Base-by-base conservation (phyloP, 2,113 vertebrate genomes). In the Megalops atlanticus region DNA sequence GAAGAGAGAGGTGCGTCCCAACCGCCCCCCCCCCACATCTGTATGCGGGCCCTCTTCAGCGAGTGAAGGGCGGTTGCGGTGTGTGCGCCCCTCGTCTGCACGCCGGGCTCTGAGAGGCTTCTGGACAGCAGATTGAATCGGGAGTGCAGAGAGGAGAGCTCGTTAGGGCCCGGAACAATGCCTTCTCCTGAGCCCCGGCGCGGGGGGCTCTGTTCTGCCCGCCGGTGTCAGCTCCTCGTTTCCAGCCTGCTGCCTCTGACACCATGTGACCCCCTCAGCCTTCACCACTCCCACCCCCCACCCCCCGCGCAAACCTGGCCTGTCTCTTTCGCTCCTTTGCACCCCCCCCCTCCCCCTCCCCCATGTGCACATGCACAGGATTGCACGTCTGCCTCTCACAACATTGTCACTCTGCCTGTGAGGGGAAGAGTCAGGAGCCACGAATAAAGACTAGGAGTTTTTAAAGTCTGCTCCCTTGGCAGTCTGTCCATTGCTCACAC, bases 111-210 rank as follows among this genome's bases (percentile, higher is more conserved):
- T 85, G 84, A 84, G 82, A 85, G 80, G 89, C 87, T 90, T 93
- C 89, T 90, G 89, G 89, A 86, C 86, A 84, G 91, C 88, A 92
- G 92, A 92, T 93, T 94, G 89, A 92, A 85, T 84, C 81, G 77
- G 80, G n/a, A 77, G 80, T 79, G 84, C 78, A 38, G 68, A 74
- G 70, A 35, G 40, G 31, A 38, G 91, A 91, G 88, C 92, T 92
- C 89, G 89, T 94, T 93, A 92, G 88, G 89, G 88, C 84, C 87
- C 81, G 83, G 87, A 92, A 92, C 91, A 94, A 92, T 90, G 91
- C 82, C 78, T 84, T 79, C 84, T 85, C 74, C 73, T 82, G 76
- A 78, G 80, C 80, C 36, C 41, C n/a, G 73, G 72, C 72, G 39
- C 35, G 75, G n/a, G 79, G 31, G 70, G 80, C 77, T 68, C 70